Percentiles rank a stretch among this genome's conserved stretches.
These are phyloP conservation scores for Caligus rogercresseyi DNA, from an alignment of 1,140 invertebrate species.

Conservation along the genomic window DNA sequence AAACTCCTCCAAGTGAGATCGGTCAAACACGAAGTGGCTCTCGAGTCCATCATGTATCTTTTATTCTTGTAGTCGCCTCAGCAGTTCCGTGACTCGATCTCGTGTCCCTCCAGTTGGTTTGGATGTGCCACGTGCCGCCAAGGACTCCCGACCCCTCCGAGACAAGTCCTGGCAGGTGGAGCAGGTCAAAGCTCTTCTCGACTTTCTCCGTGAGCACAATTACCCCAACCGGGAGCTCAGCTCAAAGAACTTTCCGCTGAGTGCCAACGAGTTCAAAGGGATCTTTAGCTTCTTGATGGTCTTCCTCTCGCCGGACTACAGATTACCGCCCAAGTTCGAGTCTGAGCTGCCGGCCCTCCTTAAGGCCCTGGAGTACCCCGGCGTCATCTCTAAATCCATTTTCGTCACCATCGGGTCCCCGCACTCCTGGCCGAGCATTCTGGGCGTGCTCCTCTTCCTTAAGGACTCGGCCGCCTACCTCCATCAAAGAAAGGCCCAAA, in stretches of 20 bases:
- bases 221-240: neutral
- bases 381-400: constrained; percentile 2
- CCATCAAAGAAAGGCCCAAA: neutral
- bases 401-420: constrained; percentile 14
- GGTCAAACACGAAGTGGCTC: no score
- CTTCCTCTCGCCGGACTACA: neutral
- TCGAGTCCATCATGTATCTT: no score
- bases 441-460: constrained; percentile 3
- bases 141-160: neutral
- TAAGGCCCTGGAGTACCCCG: constrained; percentile 13
- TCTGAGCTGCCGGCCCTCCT: constrained; percentile 1
- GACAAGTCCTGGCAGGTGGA: neutral
- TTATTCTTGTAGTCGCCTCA: no score
- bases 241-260: neutral
- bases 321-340: neutral
- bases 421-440: constrained; percentile 12
- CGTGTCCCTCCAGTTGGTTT: no score
- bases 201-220: neutral
- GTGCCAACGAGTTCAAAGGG: neutral
- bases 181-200: neutral
- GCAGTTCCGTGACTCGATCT: no score
- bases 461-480: neutral
- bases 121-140: no score
- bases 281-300: neutral
- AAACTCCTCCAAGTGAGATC: no score